These are phyloP conservation scores for Zapornia atra DNA, from an alignment of 2,113 vertebrate genomes.

Conservation along the genomic window DNA sequence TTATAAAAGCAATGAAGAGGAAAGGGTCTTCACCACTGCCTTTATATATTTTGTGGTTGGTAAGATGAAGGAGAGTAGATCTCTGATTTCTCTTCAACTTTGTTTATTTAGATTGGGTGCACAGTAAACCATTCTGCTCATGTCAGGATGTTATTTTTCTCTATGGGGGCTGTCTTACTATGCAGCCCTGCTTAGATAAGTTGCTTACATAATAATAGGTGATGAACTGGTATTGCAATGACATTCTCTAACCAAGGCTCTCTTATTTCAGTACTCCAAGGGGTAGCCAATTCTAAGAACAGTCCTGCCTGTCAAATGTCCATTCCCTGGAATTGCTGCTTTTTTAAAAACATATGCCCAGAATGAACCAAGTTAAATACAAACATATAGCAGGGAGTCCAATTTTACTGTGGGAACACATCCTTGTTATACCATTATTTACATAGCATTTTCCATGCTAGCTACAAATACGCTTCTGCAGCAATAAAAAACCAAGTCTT, in stretches of 20 bases:
- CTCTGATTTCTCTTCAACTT: not conserved
- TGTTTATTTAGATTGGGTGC: slow-evolving; percentile 27
- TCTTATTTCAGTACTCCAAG: slow-evolving; percentile 42
- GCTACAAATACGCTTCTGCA: not conserved
- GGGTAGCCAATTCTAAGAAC: slow-evolving; percentile 18
- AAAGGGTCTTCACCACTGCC: not conserved
- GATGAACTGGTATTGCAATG: slow-evolving; percentile 34
- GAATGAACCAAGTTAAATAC: slow-evolving; percentile 40
- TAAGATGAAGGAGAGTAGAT: not conserved
- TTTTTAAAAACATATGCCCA: not conserved
- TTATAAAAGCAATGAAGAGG: not conserved
- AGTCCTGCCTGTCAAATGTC: not conserved
- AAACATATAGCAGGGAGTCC: slow-evolving; percentile 40
- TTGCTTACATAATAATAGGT: not conserved
- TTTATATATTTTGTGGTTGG: not conserved
- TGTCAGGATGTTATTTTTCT: slow-evolving; percentile 42
- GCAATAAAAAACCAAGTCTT: not conserved
- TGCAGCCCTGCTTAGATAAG: slow-evolving; percentile 16
- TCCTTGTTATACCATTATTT: slow-evolving; percentile 35
- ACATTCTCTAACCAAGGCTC: slow-evolving; percentile 20
- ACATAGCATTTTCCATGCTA: slow-evolving; percentile 25
- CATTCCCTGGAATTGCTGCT: not conserved
- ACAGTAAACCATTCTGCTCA: not conserved
- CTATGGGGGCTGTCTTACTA: not conserved
- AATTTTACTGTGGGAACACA: slow-evolving; percentile 25